Evolutionary conservation across 2,888 invertebrate species (phyloP).

Genomic region (Muscina levida): DNA sequence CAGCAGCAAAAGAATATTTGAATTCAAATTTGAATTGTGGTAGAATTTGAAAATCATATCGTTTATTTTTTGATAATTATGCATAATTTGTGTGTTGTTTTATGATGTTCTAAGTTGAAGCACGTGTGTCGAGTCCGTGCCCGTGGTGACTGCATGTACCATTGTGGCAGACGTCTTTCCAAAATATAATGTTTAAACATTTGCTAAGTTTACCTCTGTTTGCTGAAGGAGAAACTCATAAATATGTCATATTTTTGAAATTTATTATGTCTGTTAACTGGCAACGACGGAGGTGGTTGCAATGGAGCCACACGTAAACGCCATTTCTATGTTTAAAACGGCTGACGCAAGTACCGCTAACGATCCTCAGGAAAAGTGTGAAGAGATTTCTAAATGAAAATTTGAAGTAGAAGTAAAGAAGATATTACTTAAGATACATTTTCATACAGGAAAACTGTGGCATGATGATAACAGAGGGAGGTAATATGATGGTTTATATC

Average conservation of each 20-base stretch:
- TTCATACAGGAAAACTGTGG: too few species aligned
- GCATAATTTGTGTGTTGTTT: conserved; percentile 60
- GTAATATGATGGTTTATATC: too few species aligned
- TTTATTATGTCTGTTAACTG: conserved; percentile 57
- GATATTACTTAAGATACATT: too few species aligned
- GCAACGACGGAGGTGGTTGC: background rate
- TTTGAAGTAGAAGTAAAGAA: too few species aligned
- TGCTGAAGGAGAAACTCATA: conserved; percentile 40
- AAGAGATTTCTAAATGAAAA: too few species aligned
- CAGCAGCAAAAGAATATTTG: background rate
- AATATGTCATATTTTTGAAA: conserved; percentile 62
- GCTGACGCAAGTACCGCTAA: too few species aligned
- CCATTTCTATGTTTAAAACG: too few species aligned
- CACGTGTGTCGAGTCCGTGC: conserved; percentile 48
- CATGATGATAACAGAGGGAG: too few species aligned
- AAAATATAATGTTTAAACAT: background rate
- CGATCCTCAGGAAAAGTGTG: too few species aligned
- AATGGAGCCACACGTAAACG: conserved; percentile 5
- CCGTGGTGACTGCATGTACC: background rate
- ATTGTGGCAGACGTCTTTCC: background rate
- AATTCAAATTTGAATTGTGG: background rate
- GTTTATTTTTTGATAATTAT: conserved; percentile 52
- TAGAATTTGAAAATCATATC: background rate
- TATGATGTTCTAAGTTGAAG: conserved; percentile 58
- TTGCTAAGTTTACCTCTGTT: background rate